Evolutionary conservation across 2,113 vertebrate genomes (phyloP).

Genomic region (Cricetomys ansorgei): DNA sequence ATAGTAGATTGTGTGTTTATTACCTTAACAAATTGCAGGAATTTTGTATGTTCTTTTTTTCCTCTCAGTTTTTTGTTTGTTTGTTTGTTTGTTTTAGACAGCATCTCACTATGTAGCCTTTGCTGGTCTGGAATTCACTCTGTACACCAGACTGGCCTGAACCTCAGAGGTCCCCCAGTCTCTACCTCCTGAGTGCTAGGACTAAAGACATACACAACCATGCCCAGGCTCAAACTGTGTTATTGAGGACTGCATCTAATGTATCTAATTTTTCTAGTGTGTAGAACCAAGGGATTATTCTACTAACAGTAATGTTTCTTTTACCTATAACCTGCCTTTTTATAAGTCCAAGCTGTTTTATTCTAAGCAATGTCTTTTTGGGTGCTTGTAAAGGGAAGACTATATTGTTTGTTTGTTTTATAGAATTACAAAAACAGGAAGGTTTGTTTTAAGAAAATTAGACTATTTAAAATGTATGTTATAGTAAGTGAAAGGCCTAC

Average conservation of each 20-base stretch:
- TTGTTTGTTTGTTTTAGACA: background rate
- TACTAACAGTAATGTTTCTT: background rate
- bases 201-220: background rate
- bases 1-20: background rate
- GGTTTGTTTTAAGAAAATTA: conserved; percentile 42
- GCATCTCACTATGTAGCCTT: background rate
- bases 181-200: background rate
- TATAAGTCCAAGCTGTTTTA: background rate
- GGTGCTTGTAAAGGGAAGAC: background rate
- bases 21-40: background rate
- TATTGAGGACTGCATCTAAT: conserved; percentile 2
- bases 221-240: background rate
- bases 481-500: background rate
- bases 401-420: background rate
- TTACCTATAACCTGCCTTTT: background rate
- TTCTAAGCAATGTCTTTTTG: conserved; percentile 17
- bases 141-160: background rate
- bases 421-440: conserved; percentile 36
- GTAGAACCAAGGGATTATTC: background rate
- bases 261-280: background rate
- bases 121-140: background rate
- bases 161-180: background rate
- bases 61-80: too few species aligned
- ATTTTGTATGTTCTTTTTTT: background rate
- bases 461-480: conserved; percentile 9